Evolutionary conservation across 2,113 vertebrate species (phyloP).

Genomic region (Hyperopisus bebe): DNA sequence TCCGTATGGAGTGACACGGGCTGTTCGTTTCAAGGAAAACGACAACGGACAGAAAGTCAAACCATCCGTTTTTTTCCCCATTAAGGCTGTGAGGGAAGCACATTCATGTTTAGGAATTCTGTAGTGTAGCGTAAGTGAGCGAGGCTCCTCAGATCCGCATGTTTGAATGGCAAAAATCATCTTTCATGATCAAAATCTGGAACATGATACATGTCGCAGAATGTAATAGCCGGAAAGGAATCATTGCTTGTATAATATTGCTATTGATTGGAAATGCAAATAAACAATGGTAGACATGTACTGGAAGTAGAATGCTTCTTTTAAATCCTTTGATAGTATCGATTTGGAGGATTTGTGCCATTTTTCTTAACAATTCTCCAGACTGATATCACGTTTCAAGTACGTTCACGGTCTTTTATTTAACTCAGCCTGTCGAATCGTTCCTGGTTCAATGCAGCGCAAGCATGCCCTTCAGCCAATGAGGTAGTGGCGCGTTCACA

Average conservation of each 20-base stretch:
- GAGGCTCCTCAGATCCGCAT: not conserved
- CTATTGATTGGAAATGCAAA: conserved; percentile 40
- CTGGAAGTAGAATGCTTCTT: conserved; percentile 40
- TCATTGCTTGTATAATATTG: conserved; percentile 26
- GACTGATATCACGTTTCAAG: conserved; percentile 13
- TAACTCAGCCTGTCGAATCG: not conserved
- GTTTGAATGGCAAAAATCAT: not conserved
- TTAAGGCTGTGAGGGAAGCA: not conserved
- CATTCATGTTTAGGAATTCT: not conserved
- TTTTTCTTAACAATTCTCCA: conserved; percentile 42
- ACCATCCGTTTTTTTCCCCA: not conserved
- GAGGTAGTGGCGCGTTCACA: not conserved
- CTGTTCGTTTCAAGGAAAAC: conserved; percentile 57
- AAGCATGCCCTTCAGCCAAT: not conserved
- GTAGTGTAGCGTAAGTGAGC: not conserved
- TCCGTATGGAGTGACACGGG: conserved; percentile 51
- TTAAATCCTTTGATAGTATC: conserved; percentile 12
- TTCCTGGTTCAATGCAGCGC: not conserved
- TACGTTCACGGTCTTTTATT: not conserved
- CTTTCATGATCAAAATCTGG: not conserved
- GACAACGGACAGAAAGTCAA: conserved; percentile 49
- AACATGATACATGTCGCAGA: conserved; percentile 4
- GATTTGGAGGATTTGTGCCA: conserved; percentile 29
- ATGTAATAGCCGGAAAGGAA: not conserved
- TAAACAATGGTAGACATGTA: conserved; percentile 44